Evolutionary conservation across 1,140 invertebrate species (phyloP), one percentile per base, ranked within the genome.

Genomic region (Achatina immaculata): DNA sequence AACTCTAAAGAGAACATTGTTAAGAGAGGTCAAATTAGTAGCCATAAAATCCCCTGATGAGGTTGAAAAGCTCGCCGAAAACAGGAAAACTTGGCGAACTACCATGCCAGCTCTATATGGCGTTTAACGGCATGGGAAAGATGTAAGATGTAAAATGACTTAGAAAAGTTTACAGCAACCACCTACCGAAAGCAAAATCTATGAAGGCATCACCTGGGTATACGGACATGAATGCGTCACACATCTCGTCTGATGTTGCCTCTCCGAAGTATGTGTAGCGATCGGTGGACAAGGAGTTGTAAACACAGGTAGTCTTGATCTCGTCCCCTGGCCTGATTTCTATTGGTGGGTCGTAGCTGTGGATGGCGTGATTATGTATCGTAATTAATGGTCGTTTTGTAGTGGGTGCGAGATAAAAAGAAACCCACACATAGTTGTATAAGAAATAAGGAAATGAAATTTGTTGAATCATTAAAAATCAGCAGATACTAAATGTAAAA

Each of bases 201-300:
- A n/a, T 36, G 31, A 51, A 40, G 24, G 48, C 43, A 51, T 31
- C 31, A 31, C 51, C 16, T 16, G 81, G 81, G 51, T 73, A 82
- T 38, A 28, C 42, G 14, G n/a, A 40, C 4, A 82, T 6, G 38
- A 82, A 79, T 6, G 76, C 81, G 31, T 73, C 79, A 51, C 81
- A 82, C 81, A 82, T 82, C 55, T 82, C 81, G 28, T 78, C 81
- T 7, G 40, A 34, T 24, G 81, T 79, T 31, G 31, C 68, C 28
- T 78, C 69, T 14, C 77, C 81, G n/a, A 24, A 73, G 38, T 38
- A 43, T 21, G 65, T 51, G 24, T 43, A 58, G 19, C 4, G 38
- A 14, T 40, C 34, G 19, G 38, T 51, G 16, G 68, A 58, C 16
- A 42, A 4, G 1, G 79, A 58, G n/a, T 48, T 79, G 79, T 66